Conservation (phyloP, 2,797 vertebrate genomes). For the Coreius guichenoti region DNA sequence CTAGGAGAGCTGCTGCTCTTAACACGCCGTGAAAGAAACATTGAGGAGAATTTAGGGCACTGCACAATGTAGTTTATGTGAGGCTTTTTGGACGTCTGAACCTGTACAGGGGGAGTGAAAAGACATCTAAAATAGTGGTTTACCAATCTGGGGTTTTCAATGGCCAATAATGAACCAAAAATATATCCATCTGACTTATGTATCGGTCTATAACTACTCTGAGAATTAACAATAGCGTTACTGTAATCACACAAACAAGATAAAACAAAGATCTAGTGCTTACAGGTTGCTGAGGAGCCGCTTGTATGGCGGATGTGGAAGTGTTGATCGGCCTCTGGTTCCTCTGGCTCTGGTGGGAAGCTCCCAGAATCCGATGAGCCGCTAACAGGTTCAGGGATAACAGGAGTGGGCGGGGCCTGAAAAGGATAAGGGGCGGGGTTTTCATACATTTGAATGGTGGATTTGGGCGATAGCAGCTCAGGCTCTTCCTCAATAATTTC, state of each 20-base stretch:
- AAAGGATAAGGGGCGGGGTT: slow-evolving; percentile 40
- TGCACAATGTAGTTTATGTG: slow-evolving; percentile 14
- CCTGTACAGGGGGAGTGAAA: not conserved
- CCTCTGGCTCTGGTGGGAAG: slow-evolving; percentile 87
- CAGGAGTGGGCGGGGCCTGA: slow-evolving; percentile 50
- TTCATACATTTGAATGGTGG: slow-evolving; percentile 62
- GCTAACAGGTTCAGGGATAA: slow-evolving; percentile 45
- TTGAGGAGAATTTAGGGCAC: slow-evolving; percentile 11
- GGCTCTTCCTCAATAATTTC: slow-evolving; percentile 79
- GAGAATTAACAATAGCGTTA: not conserved
- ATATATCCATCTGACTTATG: not conserved
- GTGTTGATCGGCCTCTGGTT: slow-evolving; percentile 92
- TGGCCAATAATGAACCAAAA: not conserved
- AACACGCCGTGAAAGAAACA: slow-evolving; percentile 34
- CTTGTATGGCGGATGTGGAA: slow-evolving; percentile 84
- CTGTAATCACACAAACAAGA: not conserved
- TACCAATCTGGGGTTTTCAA: not conserved
- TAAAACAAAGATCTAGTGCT: slow-evolving; percentile 53
- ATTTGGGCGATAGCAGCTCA: slow-evolving; percentile 68
- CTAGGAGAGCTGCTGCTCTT: slow-evolving; percentile 6
- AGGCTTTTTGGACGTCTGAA: not conserved
- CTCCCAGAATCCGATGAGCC: slow-evolving; percentile 81
- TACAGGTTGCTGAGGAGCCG: slow-evolving; percentile 87
- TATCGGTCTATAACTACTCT: not conserved
- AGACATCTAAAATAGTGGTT: not conserved